Evolutionary conservation across 2,888 invertebrate species (phyloP), one percentile per base, ranked within the genome.

Genomic region (Oxyscelio sp.): DNA sequence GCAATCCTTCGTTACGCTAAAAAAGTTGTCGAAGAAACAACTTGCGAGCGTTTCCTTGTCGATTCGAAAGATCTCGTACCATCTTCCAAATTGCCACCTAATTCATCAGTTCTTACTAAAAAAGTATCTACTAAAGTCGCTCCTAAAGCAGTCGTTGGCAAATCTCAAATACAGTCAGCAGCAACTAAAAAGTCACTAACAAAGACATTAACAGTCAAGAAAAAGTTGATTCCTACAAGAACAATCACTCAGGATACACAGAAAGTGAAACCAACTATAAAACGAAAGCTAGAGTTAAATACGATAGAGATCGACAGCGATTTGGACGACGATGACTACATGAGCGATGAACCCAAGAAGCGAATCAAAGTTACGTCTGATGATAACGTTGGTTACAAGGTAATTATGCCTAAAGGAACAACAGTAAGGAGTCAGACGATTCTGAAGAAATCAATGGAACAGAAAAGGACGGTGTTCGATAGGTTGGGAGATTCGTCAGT

Each of bases 1-100:
- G 95, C 96, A 11, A 96, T 96, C 75, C 91, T 96, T 8, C 95
- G 96, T 88, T 96, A 96, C 91, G 96, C 96, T 0, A 96, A 96
- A 87, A 94, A 94, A 85, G 95, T 95, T 8, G 95, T 95, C 27
- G 95, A 95, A 80, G 95, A 96, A 34, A 93, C 92, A 4, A 94
- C 93, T 0, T 94, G 93, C 43, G 92, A 94, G 77, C 91, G 90
- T 61, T 94, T 94, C 78, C 86, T 94, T 0, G 93, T 94, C 0
- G 93, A 92, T 24, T 89, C 93, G 0, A 92, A 92, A 52, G 93
- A 93, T 45, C 71, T 87, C 0, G 75, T 83, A 11, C 87, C 86
- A 1, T 22, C 85, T 0, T 13, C 52, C n/a, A 87, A 86, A 81
- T n/a, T n/a, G n/a, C n/a, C n/a, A n/a, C n/a, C n/a, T n/a, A n/a